Conservation (phyloP, 92 coral and sea anemone genomes). For the Epizoanthus scotinus region DNA sequence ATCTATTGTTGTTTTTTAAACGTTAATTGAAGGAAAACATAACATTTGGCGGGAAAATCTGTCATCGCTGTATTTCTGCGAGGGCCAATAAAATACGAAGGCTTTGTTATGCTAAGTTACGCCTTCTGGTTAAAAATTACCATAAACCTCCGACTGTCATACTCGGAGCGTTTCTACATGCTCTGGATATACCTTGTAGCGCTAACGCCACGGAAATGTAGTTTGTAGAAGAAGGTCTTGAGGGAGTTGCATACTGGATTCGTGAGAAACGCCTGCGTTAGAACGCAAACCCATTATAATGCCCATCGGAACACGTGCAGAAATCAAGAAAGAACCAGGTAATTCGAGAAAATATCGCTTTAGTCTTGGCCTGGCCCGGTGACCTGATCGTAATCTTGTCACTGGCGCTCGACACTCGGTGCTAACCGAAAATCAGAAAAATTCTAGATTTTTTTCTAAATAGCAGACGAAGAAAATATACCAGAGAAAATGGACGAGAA, state of each 20-base stretch:
- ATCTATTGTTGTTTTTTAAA: too few species aligned
- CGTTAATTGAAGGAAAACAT: not conserved
- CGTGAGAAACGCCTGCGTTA: not conserved
- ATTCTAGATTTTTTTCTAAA: constrained; percentile 34
- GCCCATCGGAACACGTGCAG: constrained; percentile 66
- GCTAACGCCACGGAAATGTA: not conserved
- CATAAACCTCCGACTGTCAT: constrained; percentile 13
- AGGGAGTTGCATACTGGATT: not conserved
- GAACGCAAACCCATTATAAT: constrained; percentile 50
- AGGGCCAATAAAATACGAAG: constrained; percentile 15
- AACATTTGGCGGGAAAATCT: constrained; percentile 42
- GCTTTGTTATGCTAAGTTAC: constrained; percentile 41
- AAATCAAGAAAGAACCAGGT: constrained; percentile 66
- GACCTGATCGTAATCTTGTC: constrained; percentile 39
- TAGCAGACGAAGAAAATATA: constrained; percentile 53
- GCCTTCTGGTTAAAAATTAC: constrained; percentile 41
- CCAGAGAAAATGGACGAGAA: constrained; percentile 44
- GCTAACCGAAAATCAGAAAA: not conserved
- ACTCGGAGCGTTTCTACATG: constrained; percentile 85
- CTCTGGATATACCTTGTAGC: constrained; percentile 77
- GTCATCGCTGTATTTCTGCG: not conserved
- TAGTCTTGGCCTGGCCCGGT: constrained; percentile 21
- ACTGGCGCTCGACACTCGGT: constrained; percentile 39
- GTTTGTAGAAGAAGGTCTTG: not conserved
- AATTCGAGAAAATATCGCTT: constrained; percentile 28